Evolutionary conservation across 2,113 vertebrate species (phyloP).

Genomic region (Crotalus horridus): DNA sequence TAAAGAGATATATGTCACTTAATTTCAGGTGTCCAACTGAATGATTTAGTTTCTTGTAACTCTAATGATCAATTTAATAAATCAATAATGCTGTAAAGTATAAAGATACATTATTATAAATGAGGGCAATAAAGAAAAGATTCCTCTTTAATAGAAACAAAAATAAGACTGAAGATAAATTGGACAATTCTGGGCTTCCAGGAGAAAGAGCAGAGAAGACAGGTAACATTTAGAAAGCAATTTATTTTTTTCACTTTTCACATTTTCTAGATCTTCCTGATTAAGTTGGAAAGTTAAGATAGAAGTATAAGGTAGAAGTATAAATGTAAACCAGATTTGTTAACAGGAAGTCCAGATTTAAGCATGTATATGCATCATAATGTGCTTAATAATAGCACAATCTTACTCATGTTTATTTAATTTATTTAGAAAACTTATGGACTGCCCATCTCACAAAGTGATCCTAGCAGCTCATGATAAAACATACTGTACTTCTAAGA

Average conservation of each 20-base stretch:
- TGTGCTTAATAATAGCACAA: not conserved
- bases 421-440: not conserved
- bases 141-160: slow-evolving; percentile 46
- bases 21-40: slow-evolving; percentile 63
- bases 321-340: not conserved
- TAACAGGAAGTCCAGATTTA: not conserved
- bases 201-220: not conserved
- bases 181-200: not conserved
- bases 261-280: not conserved
- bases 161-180: slow-evolving; percentile 56
- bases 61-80: slow-evolving; percentile 65
- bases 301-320: too few species aligned
- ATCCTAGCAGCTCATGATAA: not conserved
- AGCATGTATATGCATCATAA: not conserved
- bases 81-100: slow-evolving; percentile 66
- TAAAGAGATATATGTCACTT: slow-evolving; percentile 59
- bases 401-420: not conserved
- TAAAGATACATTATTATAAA: slow-evolving; percentile 67
- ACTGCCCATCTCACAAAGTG: not conserved
- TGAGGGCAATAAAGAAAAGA: slow-evolving; percentile 61
- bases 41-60: slow-evolving; percentile 64
- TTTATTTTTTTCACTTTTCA: not conserved
- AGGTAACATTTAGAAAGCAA: not conserved
- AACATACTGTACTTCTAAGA: not conserved
- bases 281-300: not conserved